Conservation (phyloP, 1,140 invertebrate genomes). For the Aleiodes sp. region DNA sequence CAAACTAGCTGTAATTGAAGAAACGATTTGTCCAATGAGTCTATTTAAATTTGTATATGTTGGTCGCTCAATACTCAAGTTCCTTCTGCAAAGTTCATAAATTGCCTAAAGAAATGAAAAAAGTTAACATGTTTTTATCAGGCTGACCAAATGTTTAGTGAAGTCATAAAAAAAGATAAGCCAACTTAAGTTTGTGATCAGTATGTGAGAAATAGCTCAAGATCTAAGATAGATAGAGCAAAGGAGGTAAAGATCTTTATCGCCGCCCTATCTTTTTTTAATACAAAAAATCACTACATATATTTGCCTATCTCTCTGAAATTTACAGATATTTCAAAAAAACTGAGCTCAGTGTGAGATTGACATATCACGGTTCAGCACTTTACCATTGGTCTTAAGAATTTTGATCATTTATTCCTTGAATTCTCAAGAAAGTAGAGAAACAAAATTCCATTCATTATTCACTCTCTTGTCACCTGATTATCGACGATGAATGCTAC, state of each 20-base stretch:
- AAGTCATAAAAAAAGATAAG: constrained; percentile 1
- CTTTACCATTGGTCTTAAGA: too few species aligned
- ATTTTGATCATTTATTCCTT: too few species aligned
- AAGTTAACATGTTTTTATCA: too few species aligned
- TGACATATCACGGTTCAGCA: too few species aligned
- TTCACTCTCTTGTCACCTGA: constrained; percentile 35
- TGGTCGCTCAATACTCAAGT: constrained; percentile 73
- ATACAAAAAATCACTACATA: too few species aligned
- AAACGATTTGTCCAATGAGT: constrained; percentile 74
- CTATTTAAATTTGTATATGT: constrained; percentile 73
- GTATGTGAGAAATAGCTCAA: too few species aligned
- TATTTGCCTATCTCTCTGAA: too few species aligned
- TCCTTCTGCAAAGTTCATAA: constrained; percentile 74
- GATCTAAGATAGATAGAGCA: too few species aligned
- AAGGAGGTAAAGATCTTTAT: too few species aligned
- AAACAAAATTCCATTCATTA: not conserved
- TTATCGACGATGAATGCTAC: constrained; percentile 79
- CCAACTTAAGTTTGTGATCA: not conserved
- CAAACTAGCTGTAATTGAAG: constrained; percentile 82
- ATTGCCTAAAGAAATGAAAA: constrained; percentile 68
- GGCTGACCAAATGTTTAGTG: not conserved
- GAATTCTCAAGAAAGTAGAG: not conserved
- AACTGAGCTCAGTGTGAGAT: too few species aligned
- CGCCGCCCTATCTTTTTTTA: too few species aligned
- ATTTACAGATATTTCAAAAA: too few species aligned